Evolutionary conservation across 2,113 vertebrate genomes (phyloP).

Genomic region (Reinhardtius hippoglossoides): DNA sequence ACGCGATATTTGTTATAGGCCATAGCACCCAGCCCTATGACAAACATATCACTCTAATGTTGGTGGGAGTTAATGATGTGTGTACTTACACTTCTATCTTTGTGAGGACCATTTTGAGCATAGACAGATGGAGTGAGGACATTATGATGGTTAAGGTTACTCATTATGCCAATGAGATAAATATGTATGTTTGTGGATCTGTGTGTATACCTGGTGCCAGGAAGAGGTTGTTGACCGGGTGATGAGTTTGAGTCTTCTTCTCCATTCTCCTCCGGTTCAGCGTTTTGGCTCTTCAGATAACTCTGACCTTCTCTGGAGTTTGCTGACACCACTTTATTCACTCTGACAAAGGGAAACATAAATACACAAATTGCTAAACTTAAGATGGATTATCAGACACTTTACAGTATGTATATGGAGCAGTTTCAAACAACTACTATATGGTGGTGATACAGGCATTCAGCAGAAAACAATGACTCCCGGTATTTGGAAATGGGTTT

Average conservation of each 20-base stretch:
- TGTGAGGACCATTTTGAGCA: no score
- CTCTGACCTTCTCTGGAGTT: conserved; percentile 91
- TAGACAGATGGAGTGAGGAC: no score
- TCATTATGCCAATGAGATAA: not conserved
- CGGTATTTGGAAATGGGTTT: no score
- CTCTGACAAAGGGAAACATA: conserved; percentile 79
- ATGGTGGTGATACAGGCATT: not conserved
- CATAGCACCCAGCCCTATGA: no score
- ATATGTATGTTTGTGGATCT: not conserved
- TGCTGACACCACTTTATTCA: conserved; percentile 92
- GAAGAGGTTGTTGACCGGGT: not conserved
- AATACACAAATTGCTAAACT: not conserved
- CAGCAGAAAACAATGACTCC: not conserved
- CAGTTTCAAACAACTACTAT: not conserved
- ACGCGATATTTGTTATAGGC: no score
- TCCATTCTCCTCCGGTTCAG: conserved; percentile 14
- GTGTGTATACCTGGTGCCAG: conserved; percentile 75
- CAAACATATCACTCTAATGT: no score
- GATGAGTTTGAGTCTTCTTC: conserved; percentile 2
- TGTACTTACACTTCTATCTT: no score
- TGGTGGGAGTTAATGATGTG: no score
- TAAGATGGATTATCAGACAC: not conserved
- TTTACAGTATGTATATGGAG: not conserved
- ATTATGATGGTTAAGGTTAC: no score
- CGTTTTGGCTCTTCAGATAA: conserved; percentile 85